A percentile compares a stretch with the other conserved stretches of the same genome.
Evolutionary conservation across 2,888 invertebrate genomes (phyloP).

Genomic region (Dioctria rufipes): DNA sequence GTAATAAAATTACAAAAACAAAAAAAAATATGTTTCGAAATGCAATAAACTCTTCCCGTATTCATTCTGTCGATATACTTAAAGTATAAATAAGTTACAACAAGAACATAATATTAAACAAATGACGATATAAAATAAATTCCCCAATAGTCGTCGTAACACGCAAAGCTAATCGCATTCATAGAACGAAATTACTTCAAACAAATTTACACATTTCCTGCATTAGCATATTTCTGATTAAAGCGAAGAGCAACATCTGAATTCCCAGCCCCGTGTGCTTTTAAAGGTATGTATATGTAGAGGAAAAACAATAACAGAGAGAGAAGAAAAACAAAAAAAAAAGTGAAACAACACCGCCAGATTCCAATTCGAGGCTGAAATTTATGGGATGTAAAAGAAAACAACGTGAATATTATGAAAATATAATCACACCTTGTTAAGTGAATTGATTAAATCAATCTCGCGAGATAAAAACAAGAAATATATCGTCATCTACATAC

Average conservation of each 20-base stretch:
- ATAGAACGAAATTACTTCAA: conserved; percentile 14
- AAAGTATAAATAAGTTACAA: neutral
- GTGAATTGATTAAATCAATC: conserved; percentile 34
- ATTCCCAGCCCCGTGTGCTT: neutral
- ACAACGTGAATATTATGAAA: conserved; percentile 28
- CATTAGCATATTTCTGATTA: conserved; percentile 12
- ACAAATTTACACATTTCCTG: conserved; percentile 37
- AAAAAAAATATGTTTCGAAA: neutral
- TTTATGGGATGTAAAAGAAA: conserved; percentile 21
- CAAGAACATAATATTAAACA: neutral
- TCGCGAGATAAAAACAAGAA: neutral
- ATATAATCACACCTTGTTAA: conserved; percentile 29
- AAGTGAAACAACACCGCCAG: neutral
- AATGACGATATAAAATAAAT: neutral
- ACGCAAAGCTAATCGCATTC: conserved; percentile 26
- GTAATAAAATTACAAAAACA: neutral
- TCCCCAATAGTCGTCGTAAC: neutral
- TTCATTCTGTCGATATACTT: conserved; percentile 1
- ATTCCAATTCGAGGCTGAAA: conserved; percentile 4
- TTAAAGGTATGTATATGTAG: too few relatives aligned
- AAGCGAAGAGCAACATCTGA: neutral
- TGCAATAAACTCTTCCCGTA: conserved; percentile 26
- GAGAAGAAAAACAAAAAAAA: conserved; percentile 5
- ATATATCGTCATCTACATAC: neutral
- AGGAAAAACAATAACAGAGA: neutral